Conservation (phyloP, 2,888 invertebrate genomes). For the Trypoxylon attenuatum region DNA sequence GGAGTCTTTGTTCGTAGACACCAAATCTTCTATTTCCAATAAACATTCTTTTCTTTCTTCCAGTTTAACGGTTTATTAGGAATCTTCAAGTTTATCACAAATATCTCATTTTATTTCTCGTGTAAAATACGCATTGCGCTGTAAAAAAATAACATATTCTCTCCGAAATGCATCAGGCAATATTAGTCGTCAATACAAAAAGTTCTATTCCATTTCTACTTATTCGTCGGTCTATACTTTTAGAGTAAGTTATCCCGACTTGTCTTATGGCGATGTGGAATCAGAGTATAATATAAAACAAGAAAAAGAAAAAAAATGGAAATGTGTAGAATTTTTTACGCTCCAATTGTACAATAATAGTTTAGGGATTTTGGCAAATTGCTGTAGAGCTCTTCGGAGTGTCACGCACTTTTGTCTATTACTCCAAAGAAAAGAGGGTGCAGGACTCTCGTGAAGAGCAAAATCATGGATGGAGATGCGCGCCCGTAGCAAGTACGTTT, state of each 20-base stretch:
- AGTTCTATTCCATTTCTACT: slow-evolving; percentile 16
- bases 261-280: slow-evolving; percentile 24
- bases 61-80: too few species aligned
- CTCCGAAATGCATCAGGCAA: too few species aligned
- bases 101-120: not conserved
- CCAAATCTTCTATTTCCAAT: not conserved
- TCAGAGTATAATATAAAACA: slow-evolving; percentile 46
- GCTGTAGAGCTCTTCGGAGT: slow-evolving; percentile 57
- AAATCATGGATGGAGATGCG: too few species aligned
- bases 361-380: slow-evolving; percentile 60
- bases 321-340: slow-evolving; percentile 66
- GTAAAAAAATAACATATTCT: too few species aligned
- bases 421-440: slow-evolving; percentile 68
- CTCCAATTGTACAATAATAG: slow-evolving; percentile 67
- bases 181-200: too few species aligned
- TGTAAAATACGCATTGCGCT: too few species aligned
- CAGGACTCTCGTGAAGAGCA: slow-evolving; percentile 69
- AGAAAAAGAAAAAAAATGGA: slow-evolving; percentile 13
- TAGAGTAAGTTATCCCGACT: slow-evolving; percentile 40
- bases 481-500: too few species aligned
- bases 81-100: too few species aligned
- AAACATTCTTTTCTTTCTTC: not conserved
- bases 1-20: not conserved
- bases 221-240: slow-evolving; percentile 39
- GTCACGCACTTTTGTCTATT: slow-evolving; percentile 68